These are phyloP conservation scores for Centruroides vittatus DNA, from an alignment of 1,140 invertebrate species.

Conservation along the genomic window DNA sequence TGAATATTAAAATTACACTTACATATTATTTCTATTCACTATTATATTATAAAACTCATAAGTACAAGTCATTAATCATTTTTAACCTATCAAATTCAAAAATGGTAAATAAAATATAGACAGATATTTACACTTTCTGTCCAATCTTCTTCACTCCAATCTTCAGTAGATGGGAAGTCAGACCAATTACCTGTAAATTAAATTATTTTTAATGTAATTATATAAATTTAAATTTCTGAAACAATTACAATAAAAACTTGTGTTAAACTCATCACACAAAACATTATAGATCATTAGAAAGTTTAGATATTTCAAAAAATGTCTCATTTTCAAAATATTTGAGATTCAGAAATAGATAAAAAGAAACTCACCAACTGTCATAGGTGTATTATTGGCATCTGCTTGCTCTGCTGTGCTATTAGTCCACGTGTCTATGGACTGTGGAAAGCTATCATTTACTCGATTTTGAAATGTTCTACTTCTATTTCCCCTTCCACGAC, in stretches of 20 bases:
- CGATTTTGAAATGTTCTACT: constrained; percentile 20
- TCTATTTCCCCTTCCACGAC: constrained; percentile 40
- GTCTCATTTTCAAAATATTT: background rate
- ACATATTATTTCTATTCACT: too few relatives aligned
- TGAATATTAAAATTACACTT: too few relatives aligned
- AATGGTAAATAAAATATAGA: too few relatives aligned
- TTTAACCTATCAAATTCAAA: too few relatives aligned
- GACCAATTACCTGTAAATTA: constrained; percentile 27
- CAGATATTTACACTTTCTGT: constrained; percentile 49
- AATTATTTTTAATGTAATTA: background rate
- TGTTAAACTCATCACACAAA: too few relatives aligned
- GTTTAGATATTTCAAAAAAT: too few relatives aligned
- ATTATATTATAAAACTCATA: too few relatives aligned
- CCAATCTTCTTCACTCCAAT: constrained; percentile 92
- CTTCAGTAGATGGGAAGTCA: constrained; percentile 46
- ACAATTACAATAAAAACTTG: too few relatives aligned
- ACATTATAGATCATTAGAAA: too few relatives aligned
- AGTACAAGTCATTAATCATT: too few relatives aligned
- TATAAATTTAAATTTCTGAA: too few relatives aligned
- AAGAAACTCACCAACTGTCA: constrained; percentile 19
- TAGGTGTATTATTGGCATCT: constrained; percentile 12
- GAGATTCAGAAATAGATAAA: background rate
- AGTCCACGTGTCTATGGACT: constrained; percentile 45
- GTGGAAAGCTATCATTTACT: constrained; percentile 18
- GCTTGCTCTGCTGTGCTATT: constrained; percentile 34